These are phyloP conservation scores for Neotoma lepida DNA, from an alignment of 2,113 vertebrate genomes.

Conservation along the genomic window DNA sequence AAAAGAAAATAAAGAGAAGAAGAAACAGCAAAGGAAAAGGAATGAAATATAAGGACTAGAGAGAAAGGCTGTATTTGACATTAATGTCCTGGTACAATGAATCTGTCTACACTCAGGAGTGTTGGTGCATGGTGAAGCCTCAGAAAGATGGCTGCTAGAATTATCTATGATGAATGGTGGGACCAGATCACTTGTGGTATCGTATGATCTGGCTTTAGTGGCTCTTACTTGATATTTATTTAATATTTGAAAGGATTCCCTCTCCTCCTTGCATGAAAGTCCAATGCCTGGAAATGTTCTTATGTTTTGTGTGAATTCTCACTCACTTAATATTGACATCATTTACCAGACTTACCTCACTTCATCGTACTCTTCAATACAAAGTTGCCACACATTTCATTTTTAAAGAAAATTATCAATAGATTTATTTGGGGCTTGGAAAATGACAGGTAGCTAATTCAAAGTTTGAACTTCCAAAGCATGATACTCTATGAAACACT, in stretches of 20 bases:
- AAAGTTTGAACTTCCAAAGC: background rate
- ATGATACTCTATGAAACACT: background rate
- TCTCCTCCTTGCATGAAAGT: background rate
- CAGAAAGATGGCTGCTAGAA: accelerated
- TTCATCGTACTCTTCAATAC: background rate
- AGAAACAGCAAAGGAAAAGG: background rate
- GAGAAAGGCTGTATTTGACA: background rate
- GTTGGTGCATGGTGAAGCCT: background rate
- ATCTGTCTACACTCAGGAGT: accelerated
- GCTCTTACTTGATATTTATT: too few relatives aligned
- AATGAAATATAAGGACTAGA: background rate
- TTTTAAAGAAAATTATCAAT: background rate
- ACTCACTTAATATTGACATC: background rate
- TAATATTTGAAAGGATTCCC: background rate
- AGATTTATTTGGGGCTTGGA: background rate
- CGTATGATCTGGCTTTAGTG: background rate
- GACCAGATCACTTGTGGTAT: background rate
- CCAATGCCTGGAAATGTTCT: background rate
- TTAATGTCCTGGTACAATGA: background rate
- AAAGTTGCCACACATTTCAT: background rate
- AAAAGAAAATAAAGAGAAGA: background rate
- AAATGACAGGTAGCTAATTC: background rate
- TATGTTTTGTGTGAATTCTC: background rate
- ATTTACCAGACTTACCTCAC: background rate
- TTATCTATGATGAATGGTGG: background rate